Evolutionary conservation across 2,888 invertebrate species (phyloP).

Genomic region (Prosopocoilus inquinatus): DNA sequence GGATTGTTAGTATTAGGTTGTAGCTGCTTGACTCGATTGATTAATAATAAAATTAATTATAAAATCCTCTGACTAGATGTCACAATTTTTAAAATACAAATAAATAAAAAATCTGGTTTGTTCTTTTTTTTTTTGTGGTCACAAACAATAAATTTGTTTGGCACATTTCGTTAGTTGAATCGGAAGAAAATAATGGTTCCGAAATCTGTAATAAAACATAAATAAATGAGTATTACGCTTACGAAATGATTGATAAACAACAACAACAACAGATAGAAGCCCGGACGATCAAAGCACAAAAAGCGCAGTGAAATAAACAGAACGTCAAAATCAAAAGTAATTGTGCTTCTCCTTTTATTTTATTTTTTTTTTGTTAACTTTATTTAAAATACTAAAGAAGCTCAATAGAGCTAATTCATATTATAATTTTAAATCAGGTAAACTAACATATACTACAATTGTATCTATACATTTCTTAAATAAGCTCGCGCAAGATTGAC

Average conservation of each 20-base stretch:
- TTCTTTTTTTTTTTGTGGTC: no score
- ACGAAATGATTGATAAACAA: no score
- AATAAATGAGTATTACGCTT: no score
- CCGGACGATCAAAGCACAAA: background rate
- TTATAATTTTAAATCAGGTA: constrained; percentile 42
- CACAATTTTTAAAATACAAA: no score
- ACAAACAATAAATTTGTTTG: no score
- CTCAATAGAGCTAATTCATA: constrained; percentile 43
- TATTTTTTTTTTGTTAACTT: constrained; percentile 46
- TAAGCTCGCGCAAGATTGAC: no score
- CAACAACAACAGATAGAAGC: background rate
- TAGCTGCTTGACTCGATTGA: background rate
- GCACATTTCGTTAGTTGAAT: no score
- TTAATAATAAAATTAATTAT: background rate
- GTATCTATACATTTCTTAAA: constrained; percentile 47
- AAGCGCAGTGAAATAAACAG: background rate
- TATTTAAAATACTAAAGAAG: constrained; percentile 40
- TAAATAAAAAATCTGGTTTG: no score
- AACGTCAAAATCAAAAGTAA: constrained; percentile 44
- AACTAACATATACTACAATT: constrained; percentile 44
- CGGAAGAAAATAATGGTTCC: no score
- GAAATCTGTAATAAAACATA: no score
- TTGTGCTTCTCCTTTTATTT: constrained; percentile 49
- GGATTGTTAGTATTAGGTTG: no score
- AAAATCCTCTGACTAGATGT: no score